These are phyloP conservation scores for Piscicola geometra DNA, from an alignment of 2,888 invertebrate genomes.

Conservation along the genomic window DNA sequence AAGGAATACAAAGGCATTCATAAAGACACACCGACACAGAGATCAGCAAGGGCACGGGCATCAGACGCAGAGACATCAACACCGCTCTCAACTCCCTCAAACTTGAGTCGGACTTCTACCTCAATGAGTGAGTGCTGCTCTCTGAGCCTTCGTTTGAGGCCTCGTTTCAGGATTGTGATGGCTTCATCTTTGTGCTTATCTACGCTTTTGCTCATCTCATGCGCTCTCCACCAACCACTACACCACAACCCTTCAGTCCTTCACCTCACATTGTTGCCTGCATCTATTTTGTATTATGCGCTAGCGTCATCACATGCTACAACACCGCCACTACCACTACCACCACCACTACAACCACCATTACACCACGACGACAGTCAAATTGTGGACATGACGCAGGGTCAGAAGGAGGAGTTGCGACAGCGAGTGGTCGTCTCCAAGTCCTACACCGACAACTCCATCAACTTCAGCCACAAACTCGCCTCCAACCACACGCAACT, in stretches of 20 bases:
- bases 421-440: background rate
- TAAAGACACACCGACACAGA: background rate
- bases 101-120: constrained; percentile 26
- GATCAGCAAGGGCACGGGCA: background rate
- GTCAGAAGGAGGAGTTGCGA: constrained; percentile 25
- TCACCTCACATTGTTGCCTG: no score
- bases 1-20: no score
- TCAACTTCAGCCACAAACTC: constrained; percentile 7
- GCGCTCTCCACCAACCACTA: no score
- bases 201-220: no score
- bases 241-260: no score
- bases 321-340: no score
- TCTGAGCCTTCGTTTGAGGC: background rate
- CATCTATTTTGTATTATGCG: no score
- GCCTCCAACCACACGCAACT: background rate
- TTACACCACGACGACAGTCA: constrained; percentile 8
- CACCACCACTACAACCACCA: no score
- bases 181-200: no score
- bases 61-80: background rate
- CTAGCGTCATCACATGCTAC: no score
- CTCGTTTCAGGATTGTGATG: background rate
- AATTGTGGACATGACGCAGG: constrained; percentile 20
- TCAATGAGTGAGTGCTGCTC: constrained; percentile 19
- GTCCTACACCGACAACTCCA: constrained; percentile 7
- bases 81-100: background rate